Evolutionary conservation across 2,113 vertebrate species (phyloP).

Genomic region (Microcebus ravelobensis): DNA sequence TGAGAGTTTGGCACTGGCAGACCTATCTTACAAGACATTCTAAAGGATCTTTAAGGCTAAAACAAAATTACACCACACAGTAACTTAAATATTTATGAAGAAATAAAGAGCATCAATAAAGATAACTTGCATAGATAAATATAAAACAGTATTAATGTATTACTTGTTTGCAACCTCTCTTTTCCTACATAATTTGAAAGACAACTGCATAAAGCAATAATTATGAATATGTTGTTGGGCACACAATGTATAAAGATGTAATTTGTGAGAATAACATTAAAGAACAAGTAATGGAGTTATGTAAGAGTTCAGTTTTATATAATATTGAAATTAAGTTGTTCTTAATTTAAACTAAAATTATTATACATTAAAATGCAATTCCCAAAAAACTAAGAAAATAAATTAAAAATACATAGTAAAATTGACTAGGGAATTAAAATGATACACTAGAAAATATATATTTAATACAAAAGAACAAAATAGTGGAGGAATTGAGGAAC

Average conservation of each 20-base stretch:
- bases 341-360: background rate
- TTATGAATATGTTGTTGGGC: background rate
- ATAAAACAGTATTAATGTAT: background rate
- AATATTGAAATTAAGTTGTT: background rate
- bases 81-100: background rate
- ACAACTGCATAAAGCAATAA: background rate
- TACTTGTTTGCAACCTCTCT: background rate
- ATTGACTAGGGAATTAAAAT: background rate
- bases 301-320: background rate
- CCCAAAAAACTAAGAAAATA: background rate
- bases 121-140: background rate
- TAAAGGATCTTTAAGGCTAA: background rate
- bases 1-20: background rate
- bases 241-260: background rate
- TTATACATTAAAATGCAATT: background rate
- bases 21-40: background rate
- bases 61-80: background rate
- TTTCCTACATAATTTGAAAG: background rate
- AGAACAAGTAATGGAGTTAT: background rate
- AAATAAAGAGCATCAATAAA: background rate
- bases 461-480: background rate
- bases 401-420: background rate
- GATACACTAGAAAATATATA: background rate
- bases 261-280: background rate
- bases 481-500: background rate